Conservation (phyloP, 2,888 invertebrate genomes). For the Harmothoe impar region DNA sequence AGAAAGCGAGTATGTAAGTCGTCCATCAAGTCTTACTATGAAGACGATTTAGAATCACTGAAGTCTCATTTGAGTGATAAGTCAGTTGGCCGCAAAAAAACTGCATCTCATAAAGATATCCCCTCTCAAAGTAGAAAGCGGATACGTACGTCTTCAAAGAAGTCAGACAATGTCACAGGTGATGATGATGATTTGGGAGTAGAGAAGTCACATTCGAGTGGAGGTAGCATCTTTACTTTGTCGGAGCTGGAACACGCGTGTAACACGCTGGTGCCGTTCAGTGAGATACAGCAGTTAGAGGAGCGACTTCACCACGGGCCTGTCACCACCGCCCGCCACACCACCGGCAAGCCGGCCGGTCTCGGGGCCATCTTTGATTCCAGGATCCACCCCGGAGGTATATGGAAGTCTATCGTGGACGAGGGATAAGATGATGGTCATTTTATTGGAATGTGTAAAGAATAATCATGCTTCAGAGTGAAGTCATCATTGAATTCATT, state of each 20-base stretch:
- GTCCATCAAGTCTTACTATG: too few relatives aligned
- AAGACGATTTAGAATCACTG: too few relatives aligned
- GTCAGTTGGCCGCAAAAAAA: too few relatives aligned
- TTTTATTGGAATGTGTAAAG: too few relatives aligned
- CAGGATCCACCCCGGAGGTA: conserved; percentile 11
- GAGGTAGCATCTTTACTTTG: conserved; percentile 10
- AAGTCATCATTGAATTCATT: too few relatives aligned
- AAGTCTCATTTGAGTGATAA: not conserved
- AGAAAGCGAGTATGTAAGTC: too few relatives aligned
- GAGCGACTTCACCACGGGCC: not conserved
- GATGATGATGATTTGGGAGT: too few relatives aligned
- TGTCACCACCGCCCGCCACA: not conserved
- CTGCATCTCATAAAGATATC: too few relatives aligned
- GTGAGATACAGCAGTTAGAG: not conserved
- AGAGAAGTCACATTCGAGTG: not conserved
- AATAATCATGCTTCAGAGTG: not conserved
- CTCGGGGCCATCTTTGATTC: not conserved
- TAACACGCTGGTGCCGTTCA: not conserved
- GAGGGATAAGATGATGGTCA: conserved; percentile 4
- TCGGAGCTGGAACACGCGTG: conserved; percentile 40
- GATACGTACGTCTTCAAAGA: too few relatives aligned
- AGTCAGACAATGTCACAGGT: too few relatives aligned
- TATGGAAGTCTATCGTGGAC: conserved; percentile 49
- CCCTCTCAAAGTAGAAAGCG: too few relatives aligned
- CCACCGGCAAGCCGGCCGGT: not conserved